Conservation (phyloP, 2,797 vertebrate species). For the Darevskia mixta region DNA sequence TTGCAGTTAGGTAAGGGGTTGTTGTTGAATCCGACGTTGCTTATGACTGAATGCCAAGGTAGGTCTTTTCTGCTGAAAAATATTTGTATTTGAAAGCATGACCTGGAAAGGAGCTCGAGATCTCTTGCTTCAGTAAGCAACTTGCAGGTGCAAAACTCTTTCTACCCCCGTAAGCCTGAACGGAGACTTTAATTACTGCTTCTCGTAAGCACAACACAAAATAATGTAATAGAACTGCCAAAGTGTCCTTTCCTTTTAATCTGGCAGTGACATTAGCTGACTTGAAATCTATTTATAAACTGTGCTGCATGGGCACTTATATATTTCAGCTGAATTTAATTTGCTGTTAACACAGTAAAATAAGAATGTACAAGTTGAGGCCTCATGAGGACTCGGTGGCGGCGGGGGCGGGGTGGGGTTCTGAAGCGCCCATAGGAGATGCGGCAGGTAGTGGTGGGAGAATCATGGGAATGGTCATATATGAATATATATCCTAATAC, state of each 20-base stretch:
- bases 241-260: slow-evolving; percentile 35
- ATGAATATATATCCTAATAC: too few relatives aligned
- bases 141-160: slow-evolving; percentile 14
- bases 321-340: neutral
- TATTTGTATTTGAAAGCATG: neutral
- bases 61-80: neutral
- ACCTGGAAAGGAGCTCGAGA: slow-evolving; percentile 8
- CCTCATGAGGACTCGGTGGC: neutral
- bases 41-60: neutral
- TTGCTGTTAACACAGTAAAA: neutral
- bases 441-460: too few relatives aligned
- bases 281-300: slow-evolving; percentile 24
- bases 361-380: neutral
- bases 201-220: slow-evolving; percentile 24
- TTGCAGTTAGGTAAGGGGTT: neutral
- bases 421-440: too few relatives aligned
- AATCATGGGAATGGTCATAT: too few relatives aligned
- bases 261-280: slow-evolving; percentile 1
- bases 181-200: slow-evolving; percentile 22
- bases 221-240: slow-evolving; percentile 33
- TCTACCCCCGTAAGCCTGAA: slow-evolving; percentile 3
- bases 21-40: neutral
- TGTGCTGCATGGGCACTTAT: neutral
- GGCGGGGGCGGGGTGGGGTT: too few relatives aligned
- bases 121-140: slow-evolving; percentile 17